phyloP scores from a whole-genome alignment of 2,797 vertebrate genomes.

The Paedocypris micromegethes region DNA sequence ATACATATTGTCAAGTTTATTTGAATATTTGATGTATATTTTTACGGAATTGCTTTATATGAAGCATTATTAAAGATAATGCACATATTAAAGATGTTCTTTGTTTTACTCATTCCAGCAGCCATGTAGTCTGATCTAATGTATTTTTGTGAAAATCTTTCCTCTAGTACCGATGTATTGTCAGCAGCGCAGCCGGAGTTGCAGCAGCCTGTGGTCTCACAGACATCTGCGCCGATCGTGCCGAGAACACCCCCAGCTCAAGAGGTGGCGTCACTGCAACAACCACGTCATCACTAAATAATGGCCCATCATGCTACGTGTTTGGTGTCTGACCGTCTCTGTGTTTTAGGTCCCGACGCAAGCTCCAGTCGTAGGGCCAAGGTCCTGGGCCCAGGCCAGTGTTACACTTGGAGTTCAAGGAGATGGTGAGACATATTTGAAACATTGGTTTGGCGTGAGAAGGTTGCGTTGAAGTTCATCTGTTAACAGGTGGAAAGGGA shows the following conservation, averaged over 20 bases:
- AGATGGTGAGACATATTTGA: slow-evolving; percentile 75
- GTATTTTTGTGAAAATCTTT: background rate
- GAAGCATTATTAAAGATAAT: too few species aligned
- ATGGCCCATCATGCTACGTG: too few species aligned
- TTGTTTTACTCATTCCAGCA: too few species aligned
- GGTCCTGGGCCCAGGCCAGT: slow-evolving; percentile 94
- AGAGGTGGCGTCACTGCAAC: slow-evolving; percentile 67
- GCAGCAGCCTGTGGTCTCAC: slow-evolving; percentile 89
- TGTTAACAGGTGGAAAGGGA: slow-evolving; percentile 85
- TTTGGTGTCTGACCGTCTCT: slow-evolving; percentile 25
- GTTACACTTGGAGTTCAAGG: slow-evolving; percentile 90
- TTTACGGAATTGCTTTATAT: too few species aligned
- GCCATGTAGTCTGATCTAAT: slow-evolving; percentile 8
- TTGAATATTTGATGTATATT: too few species aligned
- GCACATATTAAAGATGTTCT: too few species aligned
- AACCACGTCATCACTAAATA: background rate
- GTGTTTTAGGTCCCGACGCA: slow-evolving; percentile 71
- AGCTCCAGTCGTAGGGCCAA: slow-evolving; percentile 85
- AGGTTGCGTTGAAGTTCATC: background rate
- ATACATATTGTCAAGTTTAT: too few species aligned
- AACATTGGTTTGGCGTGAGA: background rate
- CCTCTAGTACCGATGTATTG: slow-evolving; percentile 87
- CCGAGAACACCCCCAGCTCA: slow-evolving; percentile 84
- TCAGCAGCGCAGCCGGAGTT: slow-evolving; percentile 88
- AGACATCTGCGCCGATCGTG: slow-evolving; percentile 83